phyloP scores from a whole-genome alignment of 2,113 vertebrate species.

The Lipotes vexillifer region DNA sequence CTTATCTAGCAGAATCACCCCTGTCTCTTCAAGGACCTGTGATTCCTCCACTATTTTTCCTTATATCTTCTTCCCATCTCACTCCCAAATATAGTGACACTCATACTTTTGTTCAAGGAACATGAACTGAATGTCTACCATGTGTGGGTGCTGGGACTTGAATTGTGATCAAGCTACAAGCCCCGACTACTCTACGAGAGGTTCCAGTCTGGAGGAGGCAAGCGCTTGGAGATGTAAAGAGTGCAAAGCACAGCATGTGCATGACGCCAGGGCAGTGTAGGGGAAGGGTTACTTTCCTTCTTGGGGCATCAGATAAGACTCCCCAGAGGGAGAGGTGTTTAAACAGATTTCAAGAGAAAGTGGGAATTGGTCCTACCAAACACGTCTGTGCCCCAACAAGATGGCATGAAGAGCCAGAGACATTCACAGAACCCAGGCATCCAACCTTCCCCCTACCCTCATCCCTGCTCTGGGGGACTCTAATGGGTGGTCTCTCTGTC shows the following conservation, averaged over 20 bases:
- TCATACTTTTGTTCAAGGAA: not conserved
- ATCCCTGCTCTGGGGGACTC: not conserved
- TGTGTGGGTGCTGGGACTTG: not conserved
- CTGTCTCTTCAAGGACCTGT: not conserved
- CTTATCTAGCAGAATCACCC: not conserved
- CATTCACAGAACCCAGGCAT: not conserved
- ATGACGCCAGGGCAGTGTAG: not conserved
- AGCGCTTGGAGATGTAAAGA: not conserved
- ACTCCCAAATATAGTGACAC: not conserved
- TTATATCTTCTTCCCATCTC: not conserved
- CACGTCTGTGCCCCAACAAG: not conserved
- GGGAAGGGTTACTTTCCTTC: not conserved
- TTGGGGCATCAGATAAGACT: not conserved
- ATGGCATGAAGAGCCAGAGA: not conserved
- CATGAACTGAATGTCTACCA: not conserved
- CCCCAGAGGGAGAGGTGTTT: not conserved
- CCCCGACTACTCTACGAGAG: not conserved
- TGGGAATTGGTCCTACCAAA: not conserved
- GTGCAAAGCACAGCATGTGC: not conserved
- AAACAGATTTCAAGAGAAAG: not conserved
- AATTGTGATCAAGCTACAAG: not conserved
- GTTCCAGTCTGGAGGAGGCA: not conserved
- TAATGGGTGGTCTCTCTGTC: not conserved
- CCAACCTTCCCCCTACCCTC: fast-evolving
- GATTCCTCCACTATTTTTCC: not conserved